Conservation (phyloP, 2,113 vertebrate species). For the Eubucco bourcierii region DNA sequence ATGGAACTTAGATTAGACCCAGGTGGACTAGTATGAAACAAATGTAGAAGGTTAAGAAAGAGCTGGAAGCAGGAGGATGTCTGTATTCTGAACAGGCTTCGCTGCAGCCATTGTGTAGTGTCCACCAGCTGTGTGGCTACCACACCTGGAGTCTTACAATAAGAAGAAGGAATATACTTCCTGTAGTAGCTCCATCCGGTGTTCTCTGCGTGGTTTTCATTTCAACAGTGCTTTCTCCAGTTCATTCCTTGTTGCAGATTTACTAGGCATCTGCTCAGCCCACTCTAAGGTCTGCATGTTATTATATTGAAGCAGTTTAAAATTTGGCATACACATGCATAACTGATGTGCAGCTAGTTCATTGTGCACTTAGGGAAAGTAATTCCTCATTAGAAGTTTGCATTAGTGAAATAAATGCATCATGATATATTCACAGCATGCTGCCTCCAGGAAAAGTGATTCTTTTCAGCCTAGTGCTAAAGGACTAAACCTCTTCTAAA, state of each 20-base stretch:
- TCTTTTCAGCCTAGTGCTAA: neutral
- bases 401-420: neutral
- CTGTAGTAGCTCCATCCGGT: neutral
- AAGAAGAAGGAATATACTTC: neutral
- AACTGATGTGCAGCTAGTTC: neutral
- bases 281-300: neutral
- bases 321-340: neutral
- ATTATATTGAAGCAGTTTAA: neutral
- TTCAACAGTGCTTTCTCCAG: neutral
- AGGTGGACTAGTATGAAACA: neutral
- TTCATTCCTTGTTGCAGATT: neutral
- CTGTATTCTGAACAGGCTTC: neutral
- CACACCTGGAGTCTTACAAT: neutral
- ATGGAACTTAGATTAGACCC: neutral
- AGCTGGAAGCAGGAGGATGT: neutral
- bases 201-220: neutral
- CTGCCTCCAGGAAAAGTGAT: neutral
- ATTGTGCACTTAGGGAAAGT: neutral
- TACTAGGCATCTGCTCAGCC: neutral
- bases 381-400: neutral
- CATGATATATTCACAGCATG: neutral
- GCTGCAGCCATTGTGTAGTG: accelerated
- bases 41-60: neutral
- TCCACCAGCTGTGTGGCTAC: neutral
- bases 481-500: neutral